A percentile compares a stretch with the other conserved stretches of the same genome.
phyloP scores from a whole-genome alignment of 2,888 invertebrate species.

The Ochropleura plecta region DNA sequence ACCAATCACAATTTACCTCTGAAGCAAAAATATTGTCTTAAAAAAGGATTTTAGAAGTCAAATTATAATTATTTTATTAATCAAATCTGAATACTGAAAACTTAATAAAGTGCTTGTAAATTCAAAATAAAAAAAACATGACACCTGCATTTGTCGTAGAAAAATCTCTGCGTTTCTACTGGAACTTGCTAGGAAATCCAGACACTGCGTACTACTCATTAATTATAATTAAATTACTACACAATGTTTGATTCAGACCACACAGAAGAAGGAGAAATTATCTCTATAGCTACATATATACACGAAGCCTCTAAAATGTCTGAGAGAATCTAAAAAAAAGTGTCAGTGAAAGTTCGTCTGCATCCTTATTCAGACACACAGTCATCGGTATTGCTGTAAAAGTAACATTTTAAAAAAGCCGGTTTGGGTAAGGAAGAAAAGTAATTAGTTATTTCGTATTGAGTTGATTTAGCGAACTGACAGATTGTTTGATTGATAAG shows the following conservation, averaged over 20 bases:
- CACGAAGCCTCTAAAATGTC: constrained; percentile 26
- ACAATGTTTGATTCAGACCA: background rate
- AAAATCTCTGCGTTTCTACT: background rate
- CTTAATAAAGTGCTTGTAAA: background rate
- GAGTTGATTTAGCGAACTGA: background rate
- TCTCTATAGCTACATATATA: constrained; percentile 1
- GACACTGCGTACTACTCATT: rapidly evolving
- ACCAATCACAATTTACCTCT: no score
- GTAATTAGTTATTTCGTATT: constrained; percentile 27
- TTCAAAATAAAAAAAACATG: background rate
- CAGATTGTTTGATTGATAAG: background rate
- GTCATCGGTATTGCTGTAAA: constrained; percentile 49
- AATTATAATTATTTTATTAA: background rate
- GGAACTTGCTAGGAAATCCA: background rate
- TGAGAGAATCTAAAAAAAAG: constrained; percentile 36
- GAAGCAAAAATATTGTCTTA: no score
- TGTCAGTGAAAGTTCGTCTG: constrained; percentile 61
- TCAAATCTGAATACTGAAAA: background rate
- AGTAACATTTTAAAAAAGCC: constrained; percentile 48
- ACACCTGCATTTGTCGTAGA: background rate
- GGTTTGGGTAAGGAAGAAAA: constrained; percentile 33
- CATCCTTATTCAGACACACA: constrained; percentile 60
- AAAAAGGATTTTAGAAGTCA: background rate
- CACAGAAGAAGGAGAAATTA: background rate
- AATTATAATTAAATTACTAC: background rate